Evolutionary conservation across 53 echinoderm and acorn worm genomes (phyloP).

Genomic region (Astropecten irregularis): DNA sequence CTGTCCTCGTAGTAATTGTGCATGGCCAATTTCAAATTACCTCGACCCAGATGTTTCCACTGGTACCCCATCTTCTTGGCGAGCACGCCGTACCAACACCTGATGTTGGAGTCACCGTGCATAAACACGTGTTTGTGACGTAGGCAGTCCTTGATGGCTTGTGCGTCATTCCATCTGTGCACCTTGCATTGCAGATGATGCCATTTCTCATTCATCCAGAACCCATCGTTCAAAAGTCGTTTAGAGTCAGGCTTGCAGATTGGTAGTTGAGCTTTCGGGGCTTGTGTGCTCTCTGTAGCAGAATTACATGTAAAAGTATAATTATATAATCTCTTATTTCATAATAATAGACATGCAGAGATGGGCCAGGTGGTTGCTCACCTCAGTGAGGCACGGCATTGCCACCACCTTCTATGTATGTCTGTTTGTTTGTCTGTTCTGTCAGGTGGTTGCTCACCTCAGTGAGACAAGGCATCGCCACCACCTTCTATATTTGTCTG

Average conservation of each 20-base stretch:
- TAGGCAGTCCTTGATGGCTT: conserved; percentile 15
- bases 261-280: not conserved
- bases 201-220: conserved; percentile 28
- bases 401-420: too few relatives aligned
- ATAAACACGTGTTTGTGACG: conserved; percentile 37
- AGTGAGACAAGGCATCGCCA: too few relatives aligned
- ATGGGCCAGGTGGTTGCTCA: too few relatives aligned
- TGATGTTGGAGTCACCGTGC: conserved; percentile 19
- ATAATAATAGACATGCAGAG: too few relatives aligned
- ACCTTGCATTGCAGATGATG: conserved; percentile 42
- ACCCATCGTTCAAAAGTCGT: conserved; percentile 29
- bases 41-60: not conserved
- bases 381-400: too few relatives aligned
- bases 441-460: too few relatives aligned
- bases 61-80: not conserved
- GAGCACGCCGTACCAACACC: conserved; percentile 16
- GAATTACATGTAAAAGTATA: too few relatives aligned
- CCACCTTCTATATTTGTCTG: too few relatives aligned
- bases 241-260: conserved; percentile 4
- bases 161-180: conserved; percentile 19
- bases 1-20: not conserved
- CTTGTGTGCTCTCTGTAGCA: too few relatives aligned
- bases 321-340: too few relatives aligned
- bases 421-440: too few relatives aligned
- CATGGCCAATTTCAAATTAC: not conserved